phyloP scores from a whole-genome alignment of 2,797 vertebrate genomes.

The Sarcophilus harrisii region DNA sequence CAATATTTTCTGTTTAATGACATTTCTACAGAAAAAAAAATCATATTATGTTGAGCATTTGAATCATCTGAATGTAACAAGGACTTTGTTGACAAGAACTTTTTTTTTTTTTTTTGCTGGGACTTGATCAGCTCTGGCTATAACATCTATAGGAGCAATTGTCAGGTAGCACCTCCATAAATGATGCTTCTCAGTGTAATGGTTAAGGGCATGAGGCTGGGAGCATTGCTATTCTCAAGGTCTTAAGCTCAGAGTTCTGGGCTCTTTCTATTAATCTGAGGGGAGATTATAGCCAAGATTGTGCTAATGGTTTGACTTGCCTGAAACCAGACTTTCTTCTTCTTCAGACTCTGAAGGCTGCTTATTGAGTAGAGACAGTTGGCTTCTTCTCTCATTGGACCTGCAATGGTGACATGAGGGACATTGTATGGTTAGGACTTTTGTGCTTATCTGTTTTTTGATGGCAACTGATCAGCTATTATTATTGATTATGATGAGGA shows the following conservation, averaged over 20 bases:
- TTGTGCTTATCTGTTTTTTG: background rate
- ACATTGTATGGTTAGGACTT: background rate
- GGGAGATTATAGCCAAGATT: background rate
- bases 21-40: background rate
- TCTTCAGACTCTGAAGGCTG: background rate
- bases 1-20: background rate
- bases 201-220: background rate
- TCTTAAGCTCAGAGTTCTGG: background rate
- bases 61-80: background rate
- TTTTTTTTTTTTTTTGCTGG: background rate
- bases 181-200: background rate
- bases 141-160: background rate
- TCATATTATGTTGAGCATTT: background rate
- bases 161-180: background rate
- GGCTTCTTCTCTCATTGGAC: background rate
- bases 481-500: background rate
- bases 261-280: background rate
- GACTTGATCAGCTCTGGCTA: background rate
- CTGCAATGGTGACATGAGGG: background rate
- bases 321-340: too few species aligned
- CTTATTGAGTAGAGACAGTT: background rate
- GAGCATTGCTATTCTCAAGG: background rate
- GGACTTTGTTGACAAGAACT: background rate
- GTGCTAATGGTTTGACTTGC: background rate
- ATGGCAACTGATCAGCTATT: background rate